Percentiles rank a stretch among this genome's conserved stretches.
phyloP scores from a whole-genome alignment of 1,140 invertebrate species.

The Drosophila simulans region DNA sequence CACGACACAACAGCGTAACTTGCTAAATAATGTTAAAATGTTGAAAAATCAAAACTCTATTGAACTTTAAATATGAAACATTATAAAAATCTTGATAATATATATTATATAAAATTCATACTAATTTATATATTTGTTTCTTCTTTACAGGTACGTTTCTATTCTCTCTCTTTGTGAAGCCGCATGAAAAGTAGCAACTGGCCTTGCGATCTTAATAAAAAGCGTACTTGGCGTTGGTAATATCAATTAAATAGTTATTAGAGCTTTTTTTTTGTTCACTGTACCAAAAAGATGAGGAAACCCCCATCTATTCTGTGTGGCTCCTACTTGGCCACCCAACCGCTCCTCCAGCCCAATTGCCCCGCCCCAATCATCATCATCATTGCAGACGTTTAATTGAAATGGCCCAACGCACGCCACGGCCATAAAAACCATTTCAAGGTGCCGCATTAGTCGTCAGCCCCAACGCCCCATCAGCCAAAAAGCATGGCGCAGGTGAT shows the following conservation, averaged over 20 bases:
- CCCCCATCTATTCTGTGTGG: conserved; percentile 3
- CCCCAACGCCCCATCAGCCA: conserved; percentile 54
- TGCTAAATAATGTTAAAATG: neutral
- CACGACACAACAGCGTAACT: conserved; percentile 39
- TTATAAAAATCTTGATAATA: neutral
- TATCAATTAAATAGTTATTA: too few relatives aligned
- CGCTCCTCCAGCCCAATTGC: neutral
- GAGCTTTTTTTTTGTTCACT: neutral
- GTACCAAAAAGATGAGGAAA: conserved; percentile 8
- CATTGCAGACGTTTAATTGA: conserved; percentile 70
- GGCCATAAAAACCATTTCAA: conserved; percentile 74
- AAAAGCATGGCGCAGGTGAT: conserved; percentile 1
- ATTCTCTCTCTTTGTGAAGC: too few relatives aligned
- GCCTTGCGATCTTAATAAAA: too few relatives aligned
- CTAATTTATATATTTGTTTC: neutral
- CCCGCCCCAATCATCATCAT: conserved; percentile 39
- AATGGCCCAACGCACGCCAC: conserved; percentile 76
- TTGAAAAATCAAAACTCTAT: neutral
- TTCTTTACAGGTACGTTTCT: conserved; percentile 3
- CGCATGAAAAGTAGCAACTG: too few relatives aligned
- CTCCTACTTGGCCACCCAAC: conserved; percentile 12
- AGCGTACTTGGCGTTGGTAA: too few relatives aligned
- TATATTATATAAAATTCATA: neutral
- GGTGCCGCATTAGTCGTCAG: conserved; percentile 79
- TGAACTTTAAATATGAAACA: neutral